Evolutionary conservation across 2,888 invertebrate species (phyloP).

Genomic region (Morpho helenor): DNA sequence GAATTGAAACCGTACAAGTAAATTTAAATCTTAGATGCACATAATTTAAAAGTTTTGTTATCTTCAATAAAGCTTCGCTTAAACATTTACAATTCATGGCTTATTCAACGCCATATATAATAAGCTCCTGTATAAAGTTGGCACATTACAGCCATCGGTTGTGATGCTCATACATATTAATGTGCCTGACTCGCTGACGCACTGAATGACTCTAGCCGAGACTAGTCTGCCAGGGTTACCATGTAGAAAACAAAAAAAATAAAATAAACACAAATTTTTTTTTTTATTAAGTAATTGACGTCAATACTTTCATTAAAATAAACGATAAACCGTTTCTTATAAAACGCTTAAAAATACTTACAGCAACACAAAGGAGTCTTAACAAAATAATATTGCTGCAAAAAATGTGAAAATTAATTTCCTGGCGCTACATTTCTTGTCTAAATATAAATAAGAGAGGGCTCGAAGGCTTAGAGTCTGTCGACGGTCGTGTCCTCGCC

Average conservation of each 20-base stretch:
- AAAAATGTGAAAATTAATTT: conserved; percentile 41
- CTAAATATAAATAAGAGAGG: conserved; percentile 44
- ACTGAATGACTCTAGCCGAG: conserved; percentile 44
- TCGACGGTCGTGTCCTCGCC: conserved; percentile 59
- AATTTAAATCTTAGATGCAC: too few species aligned
- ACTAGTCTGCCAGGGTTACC: conserved; percentile 32
- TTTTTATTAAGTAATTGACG: too few species aligned
- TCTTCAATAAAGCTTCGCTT: too few species aligned
- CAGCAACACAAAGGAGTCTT: conserved; percentile 16
- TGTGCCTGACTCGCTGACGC: conserved; percentile 44
- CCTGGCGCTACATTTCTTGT: conserved; percentile 53
- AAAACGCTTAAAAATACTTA: conserved; percentile 17
- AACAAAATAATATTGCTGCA: conserved; percentile 24
- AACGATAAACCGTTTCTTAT: not conserved
- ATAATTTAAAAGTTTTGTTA: too few species aligned
- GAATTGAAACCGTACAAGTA: too few species aligned
- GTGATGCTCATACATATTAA: conserved; percentile 57
- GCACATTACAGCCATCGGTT: conserved; percentile 34
- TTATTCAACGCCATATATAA: conserved; percentile 36
- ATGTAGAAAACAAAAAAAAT: not conserved
- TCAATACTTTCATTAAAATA: too few species aligned
- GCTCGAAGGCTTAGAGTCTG: conserved; percentile 65
- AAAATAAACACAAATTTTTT: too few species aligned
- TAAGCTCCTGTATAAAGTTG: conserved; percentile 34
- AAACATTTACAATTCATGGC: conserved; percentile 34